These are phyloP conservation scores for Oscheius onirici DNA, from an alignment of 2,888 invertebrate species.

Conservation along the genomic window DNA sequence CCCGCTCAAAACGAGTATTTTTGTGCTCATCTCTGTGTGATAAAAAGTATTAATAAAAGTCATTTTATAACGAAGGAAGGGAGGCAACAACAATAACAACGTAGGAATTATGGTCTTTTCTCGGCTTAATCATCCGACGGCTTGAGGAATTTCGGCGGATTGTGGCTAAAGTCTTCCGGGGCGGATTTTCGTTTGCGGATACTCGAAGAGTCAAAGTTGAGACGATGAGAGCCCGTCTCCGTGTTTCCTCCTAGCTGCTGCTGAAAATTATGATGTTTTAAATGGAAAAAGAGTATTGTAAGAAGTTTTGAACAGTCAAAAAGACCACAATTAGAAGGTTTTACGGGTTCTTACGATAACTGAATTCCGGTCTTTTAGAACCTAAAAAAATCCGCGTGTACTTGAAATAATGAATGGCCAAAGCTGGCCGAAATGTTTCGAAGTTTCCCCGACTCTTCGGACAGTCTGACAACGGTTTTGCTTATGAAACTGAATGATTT, in stretches of 20 bases:
- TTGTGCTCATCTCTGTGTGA: slow-evolving; percentile 25
- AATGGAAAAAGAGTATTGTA: no score
- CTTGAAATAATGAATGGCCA: no score
- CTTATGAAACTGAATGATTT: no score
- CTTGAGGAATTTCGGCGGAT: slow-evolving; percentile 7
- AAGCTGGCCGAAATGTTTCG: no score
- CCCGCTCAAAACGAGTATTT: slow-evolving; percentile 23
- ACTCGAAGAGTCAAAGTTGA: slow-evolving; percentile 21
- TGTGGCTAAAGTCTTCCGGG: slow-evolving; percentile 6
- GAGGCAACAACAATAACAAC: slow-evolving; percentile 9
- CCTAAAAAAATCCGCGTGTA: no score
- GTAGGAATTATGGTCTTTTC: not conserved
- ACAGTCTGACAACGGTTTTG: no score
- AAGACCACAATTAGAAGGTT: no score
- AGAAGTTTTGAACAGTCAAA: no score
- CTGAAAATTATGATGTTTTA: not conserved
- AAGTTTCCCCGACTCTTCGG: no score
- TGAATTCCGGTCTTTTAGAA: no score
- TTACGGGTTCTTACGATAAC: no score
- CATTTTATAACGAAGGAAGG: slow-evolving; percentile 1
- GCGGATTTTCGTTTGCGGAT: slow-evolving; percentile 23
- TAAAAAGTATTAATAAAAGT: slow-evolving; percentile 5
- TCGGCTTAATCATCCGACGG: not conserved
- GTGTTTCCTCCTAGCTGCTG: no score
- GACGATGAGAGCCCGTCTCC: not conserved